Percentiles rank a stretch among this genome's conserved stretches.
Conservation (phyloP, 2,113 vertebrate species). For the Baryphthengus martii region DNA sequence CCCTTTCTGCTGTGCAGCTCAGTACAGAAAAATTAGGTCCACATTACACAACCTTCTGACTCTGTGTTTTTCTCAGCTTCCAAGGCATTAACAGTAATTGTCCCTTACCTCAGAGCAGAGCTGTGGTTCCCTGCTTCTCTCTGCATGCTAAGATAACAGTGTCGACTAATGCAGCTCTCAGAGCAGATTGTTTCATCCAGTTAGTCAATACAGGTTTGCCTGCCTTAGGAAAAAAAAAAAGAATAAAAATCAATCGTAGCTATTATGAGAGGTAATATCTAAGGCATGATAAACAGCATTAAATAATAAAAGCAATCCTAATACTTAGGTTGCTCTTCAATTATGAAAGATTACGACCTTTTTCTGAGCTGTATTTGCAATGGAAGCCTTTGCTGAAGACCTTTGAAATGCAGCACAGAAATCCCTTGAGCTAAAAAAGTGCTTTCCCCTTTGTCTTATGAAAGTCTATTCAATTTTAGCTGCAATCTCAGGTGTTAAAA, state of each 20-base stretch:
- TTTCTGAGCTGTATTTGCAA: not conserved
- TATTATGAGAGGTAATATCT: not conserved
- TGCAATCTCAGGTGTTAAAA: not conserved
- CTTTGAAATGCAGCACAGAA: not conserved
- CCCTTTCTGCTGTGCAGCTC: not conserved
- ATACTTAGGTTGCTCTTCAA: not conserved
- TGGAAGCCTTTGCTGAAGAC: not conserved
- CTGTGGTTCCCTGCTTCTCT: not conserved
- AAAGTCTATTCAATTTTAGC: not conserved
- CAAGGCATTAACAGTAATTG: not conserved
- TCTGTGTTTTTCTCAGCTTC: not conserved
- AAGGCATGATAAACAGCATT: not conserved
- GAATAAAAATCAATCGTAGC: not conserved
- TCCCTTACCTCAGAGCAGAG: not conserved
- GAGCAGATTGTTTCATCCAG: not conserved
- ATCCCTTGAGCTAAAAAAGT: not conserved
- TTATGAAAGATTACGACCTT: not conserved
- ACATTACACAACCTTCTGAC: not conserved
- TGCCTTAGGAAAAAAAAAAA: not conserved
- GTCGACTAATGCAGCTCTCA: not conserved
- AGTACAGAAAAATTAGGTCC: not conserved
- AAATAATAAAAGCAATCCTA: not conserved
- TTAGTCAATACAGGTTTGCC: not conserved
- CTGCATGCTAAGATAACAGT: not conserved
- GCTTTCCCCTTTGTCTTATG: not conserved